Conservation (phyloP, 2,797 vertebrate species). For the Liasis olivaceus region DNA sequence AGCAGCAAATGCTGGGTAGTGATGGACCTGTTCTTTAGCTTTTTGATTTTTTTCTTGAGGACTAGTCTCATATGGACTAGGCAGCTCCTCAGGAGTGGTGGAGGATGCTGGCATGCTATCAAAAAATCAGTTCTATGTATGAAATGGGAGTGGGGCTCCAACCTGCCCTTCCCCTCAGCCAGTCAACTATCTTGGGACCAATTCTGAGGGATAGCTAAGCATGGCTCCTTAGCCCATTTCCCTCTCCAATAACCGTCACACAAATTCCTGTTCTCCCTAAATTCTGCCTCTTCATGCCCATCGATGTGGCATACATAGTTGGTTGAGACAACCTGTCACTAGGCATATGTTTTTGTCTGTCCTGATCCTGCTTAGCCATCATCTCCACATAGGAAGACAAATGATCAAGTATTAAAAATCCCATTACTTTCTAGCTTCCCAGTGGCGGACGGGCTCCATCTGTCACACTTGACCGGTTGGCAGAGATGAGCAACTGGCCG, state of each 20-base stretch:
- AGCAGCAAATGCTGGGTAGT: neutral
- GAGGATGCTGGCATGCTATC: neutral
- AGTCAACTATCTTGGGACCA: neutral
- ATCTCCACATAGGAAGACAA: neutral
- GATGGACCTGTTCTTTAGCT: neutral
- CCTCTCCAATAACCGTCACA: neutral
- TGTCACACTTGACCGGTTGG: neutral
- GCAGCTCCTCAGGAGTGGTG: neutral
- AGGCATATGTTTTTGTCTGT: neutral
- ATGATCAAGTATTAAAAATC: neutral
- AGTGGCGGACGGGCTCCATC: neutral
- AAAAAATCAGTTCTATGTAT: neutral
- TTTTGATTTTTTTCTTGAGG: neutral
- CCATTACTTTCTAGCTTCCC: neutral
- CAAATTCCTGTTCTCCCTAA: neutral
- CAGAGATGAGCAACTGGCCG: conserved; percentile 2
- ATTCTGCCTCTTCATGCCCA: neutral
- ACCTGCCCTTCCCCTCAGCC: neutral
- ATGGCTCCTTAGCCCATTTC: no score
- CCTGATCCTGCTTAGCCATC: neutral
- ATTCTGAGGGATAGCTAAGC: neutral
- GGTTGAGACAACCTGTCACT: neutral
- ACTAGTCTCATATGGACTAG: neutral
- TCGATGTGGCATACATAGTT: neutral
- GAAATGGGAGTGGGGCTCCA: neutral